Conservation (phyloP, 2,888 invertebrate genomes). For the Eumacrocentrus americanus region DNA sequence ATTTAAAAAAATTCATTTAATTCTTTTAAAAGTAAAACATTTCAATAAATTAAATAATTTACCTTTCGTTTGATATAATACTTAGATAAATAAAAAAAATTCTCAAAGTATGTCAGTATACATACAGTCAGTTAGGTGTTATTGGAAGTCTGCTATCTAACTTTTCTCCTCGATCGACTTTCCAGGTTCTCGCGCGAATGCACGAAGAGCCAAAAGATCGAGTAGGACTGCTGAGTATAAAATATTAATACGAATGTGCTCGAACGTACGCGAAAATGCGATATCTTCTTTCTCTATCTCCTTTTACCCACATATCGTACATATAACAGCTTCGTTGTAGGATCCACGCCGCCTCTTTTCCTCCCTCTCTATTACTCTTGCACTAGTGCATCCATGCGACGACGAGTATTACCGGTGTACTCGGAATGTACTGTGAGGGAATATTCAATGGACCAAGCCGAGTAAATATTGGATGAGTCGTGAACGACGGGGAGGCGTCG, state of each 20-base stretch:
- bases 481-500: constrained; percentile 34
- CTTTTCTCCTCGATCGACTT: constrained; percentile 26
- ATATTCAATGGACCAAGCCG: constrained; percentile 54
- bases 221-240: constrained; percentile 38
- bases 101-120: no score
- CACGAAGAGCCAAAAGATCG: constrained; percentile 20
- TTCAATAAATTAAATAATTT: no score
- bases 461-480: constrained; percentile 57
- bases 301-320: constrained; percentile 10
- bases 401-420: constrained; percentile 47
- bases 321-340: not conserved
- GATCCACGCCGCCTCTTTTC: constrained; percentile 14
- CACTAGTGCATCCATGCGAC: constrained; percentile 20
- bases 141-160: not conserved
- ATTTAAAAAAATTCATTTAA: no score
- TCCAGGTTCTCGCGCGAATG: not conserved
- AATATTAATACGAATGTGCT: constrained; percentile 53
- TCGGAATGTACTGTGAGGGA: constrained; percentile 50
- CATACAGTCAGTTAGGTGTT: no score
- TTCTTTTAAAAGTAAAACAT: no score
- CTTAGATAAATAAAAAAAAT: not conserved
- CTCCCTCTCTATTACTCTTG: constrained; percentile 17
- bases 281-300: constrained; percentile 39
- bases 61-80: no score
- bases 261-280: constrained; percentile 51